A percentile compares a stretch with the other conserved stretches of the same genome.
Conservation (phyloP, 1,140 invertebrate genomes). For the Xylocopa sonorina region DNA sequence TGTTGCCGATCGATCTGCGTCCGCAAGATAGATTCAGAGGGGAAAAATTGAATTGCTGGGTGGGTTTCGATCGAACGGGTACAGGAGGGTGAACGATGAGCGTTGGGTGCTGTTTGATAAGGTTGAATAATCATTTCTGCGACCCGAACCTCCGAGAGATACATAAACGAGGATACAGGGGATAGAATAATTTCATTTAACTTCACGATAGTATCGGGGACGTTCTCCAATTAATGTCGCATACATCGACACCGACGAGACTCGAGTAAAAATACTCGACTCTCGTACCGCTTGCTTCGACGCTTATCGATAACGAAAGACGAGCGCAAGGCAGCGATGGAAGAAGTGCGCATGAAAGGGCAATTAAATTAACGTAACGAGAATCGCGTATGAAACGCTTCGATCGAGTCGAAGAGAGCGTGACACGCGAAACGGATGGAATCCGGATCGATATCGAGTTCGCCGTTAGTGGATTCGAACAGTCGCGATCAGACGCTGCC, state of each 20-base stretch:
- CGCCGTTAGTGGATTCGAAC: slow-evolving; percentile 15
- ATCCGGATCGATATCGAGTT: slow-evolving; percentile 27
- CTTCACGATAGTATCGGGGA: no score
- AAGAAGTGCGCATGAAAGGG: not conserved
- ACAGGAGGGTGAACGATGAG: no score
- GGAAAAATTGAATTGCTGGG: not conserved
- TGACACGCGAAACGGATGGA: slow-evolving; percentile 21
- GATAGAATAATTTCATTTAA: not conserved
- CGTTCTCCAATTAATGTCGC: no score
- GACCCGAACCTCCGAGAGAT: no score
- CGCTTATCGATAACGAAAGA: not conserved
- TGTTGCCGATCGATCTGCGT: not conserved
- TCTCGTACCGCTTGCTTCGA: not conserved
- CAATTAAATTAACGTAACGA: slow-evolving; percentile 12
- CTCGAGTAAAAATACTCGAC: not conserved
- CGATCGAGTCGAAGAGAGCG: not conserved
- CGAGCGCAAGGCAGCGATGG: not conserved
- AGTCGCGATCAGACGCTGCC: slow-evolving; percentile 53
- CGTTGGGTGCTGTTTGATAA: no score
- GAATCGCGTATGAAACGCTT: not conserved
- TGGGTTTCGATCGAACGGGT: not conserved
- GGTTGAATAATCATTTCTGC: no score
- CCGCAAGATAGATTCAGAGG: not conserved
- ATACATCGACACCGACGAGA: not conserved
- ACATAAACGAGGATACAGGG: no score